phyloP scores from a whole-genome alignment of 2,888 invertebrate genomes.

The Hirtodrosophila cameraria region DNA sequence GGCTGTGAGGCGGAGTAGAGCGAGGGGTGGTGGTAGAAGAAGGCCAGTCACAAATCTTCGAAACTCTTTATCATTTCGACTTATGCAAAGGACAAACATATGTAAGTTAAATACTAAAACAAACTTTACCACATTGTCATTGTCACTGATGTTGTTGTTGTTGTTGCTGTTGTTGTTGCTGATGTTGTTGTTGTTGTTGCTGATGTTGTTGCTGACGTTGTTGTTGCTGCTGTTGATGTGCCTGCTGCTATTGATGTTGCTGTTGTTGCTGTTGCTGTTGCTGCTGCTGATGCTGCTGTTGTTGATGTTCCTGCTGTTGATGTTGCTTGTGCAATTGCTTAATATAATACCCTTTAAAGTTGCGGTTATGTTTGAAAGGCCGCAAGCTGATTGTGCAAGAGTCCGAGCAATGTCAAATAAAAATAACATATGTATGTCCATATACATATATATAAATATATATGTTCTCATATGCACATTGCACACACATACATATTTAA shows the following conservation, averaged over 20 bases:
- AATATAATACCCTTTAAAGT: slow-evolving; percentile 59
- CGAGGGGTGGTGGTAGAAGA: too few relatives aligned
- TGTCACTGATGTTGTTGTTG: slow-evolving; percentile 6
- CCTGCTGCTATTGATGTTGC: not conserved
- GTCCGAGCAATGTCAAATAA: slow-evolving; percentile 24
- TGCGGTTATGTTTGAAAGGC: slow-evolving; percentile 60
- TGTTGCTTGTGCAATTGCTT: slow-evolving; percentile 14
- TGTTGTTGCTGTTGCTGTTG: not conserved
- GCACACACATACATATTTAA: not conserved
- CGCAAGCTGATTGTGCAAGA: slow-evolving; percentile 48
- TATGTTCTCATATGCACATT: too few relatives aligned
- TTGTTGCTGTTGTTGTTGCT: not conserved
- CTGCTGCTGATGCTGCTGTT: not conserved
- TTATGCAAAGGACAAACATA: slow-evolving; percentile 34
- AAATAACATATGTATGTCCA: not conserved
- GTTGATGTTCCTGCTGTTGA: slow-evolving; percentile 10
- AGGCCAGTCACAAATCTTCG: slow-evolving; percentile 22
- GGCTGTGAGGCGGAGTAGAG: not conserved
- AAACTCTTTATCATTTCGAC: slow-evolving; percentile 22
- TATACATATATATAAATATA: not conserved
- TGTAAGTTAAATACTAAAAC: slow-evolving; percentile 55
- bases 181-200: slow-evolving; percentile 34
- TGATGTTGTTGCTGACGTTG: slow-evolving; percentile 12
- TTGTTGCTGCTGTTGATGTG: slow-evolving; percentile 26
- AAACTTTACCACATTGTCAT: slow-evolving; percentile 54